Base-by-base conservation (phyloP, 2,113 vertebrate genomes). In the Trogon melanurus region DNA sequence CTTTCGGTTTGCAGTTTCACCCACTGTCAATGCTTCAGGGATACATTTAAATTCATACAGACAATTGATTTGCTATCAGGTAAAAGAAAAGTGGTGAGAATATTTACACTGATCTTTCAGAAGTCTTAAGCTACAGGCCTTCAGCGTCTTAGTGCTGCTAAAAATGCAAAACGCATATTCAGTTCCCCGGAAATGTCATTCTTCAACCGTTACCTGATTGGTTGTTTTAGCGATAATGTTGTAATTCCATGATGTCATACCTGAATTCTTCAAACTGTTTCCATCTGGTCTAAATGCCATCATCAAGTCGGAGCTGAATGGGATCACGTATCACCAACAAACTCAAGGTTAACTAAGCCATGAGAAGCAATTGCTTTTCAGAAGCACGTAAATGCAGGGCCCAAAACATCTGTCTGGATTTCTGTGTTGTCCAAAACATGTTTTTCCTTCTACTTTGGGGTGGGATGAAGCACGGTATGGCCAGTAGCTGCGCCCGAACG, bases 231-330 rank as follows among this genome's bases (percentile, higher is more conserved):
- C 11, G 38, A 53, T 69, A 16, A 4, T 41, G 76, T 34, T 32
- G 5, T 54, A 65, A 61, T 34, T 70, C 80, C 22, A 54, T 89
- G 89, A 88, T 69, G 19, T 95, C 88, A 82, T 15, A 11, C 85
- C 72, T 93, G 76, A 95, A 91, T 94, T 97, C 70, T 86, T 94
- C 32, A 91, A 65, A 91, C 69, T 3, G 5, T 89, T 98, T 96
- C 96, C 91, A 85, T 94, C 94, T 95, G 93, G 60, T 91, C 94
- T 97, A 93, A 96, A 54, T 23, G 26, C 74, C 41, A 26, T 48
- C 85, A 50, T 44, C 8, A 41, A 85, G 80, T 67, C 47, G 70
- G 72, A 62, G 54, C 58, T 15, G 36, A 65, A 85, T 8, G 32
- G 41, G 73, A 85, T 87, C 25, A 0, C 13, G 26, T 95, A 62